phyloP scores from a whole-genome alignment of 92 coral and sea anemone species.

The Chrysogorgia sp. region DNA sequence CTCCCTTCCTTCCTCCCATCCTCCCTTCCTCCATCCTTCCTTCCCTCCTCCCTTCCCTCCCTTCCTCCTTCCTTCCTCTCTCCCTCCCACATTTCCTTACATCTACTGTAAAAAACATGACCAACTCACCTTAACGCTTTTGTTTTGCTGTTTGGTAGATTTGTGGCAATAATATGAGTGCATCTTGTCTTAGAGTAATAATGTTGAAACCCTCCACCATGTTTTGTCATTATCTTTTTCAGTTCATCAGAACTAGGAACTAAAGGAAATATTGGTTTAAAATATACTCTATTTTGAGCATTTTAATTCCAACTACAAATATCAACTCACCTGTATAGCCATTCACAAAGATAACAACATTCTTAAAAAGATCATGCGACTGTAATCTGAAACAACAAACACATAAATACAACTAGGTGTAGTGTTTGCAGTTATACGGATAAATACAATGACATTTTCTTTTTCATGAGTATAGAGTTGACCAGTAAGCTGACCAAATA shows the following conservation, averaged over 20 bases:
- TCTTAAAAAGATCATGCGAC: constrained; percentile 68
- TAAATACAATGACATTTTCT: neutral
- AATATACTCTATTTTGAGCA: too few species aligned
- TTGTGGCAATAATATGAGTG: constrained; percentile 94
- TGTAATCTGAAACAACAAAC: constrained; percentile 35
- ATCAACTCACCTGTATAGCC: constrained; percentile 86
- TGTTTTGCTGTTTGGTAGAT: constrained; percentile 90
- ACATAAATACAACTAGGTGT: neutral
- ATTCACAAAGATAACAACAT: constrained; percentile 81
- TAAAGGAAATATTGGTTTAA: constrained; percentile 15
- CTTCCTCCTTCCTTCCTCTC: neutral
- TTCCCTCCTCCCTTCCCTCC: neutral
- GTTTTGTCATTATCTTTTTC: constrained; percentile 67
- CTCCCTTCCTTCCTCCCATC: too few species aligned
- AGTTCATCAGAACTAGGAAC: constrained; percentile 95
- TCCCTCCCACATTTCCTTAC: neutral
- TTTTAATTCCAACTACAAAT: neutral
- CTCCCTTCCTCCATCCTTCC: too few species aligned
- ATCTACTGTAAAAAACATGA: neutral
- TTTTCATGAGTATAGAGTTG: too few species aligned
- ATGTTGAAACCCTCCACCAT: constrained; percentile 89
- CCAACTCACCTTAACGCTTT: constrained; percentile 73
- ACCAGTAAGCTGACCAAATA: too few species aligned
- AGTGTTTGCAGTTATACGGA: neutral
- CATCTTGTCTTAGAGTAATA: constrained; percentile 82